These are phyloP conservation scores for Sinonovacula constricta DNA, from an alignment of 1,140 invertebrate species.

Conservation along the genomic window DNA sequence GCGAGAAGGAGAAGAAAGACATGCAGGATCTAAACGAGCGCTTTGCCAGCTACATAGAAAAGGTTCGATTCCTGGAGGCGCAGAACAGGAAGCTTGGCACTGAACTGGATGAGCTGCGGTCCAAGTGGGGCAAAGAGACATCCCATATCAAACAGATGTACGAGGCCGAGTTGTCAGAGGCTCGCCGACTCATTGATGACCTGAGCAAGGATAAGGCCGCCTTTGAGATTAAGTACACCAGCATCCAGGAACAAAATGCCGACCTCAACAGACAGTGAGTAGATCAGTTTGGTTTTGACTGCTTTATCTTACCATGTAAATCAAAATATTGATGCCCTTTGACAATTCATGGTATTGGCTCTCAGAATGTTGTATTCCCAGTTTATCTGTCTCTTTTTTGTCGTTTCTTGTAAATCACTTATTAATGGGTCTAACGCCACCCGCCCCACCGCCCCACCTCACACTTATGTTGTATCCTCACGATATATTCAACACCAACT, in stretches of 20 bases:
- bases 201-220: constrained; percentile 73
- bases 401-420: too few species aligned
- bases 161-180: constrained; percentile 78
- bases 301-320: too few species aligned
- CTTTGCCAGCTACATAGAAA: constrained; percentile 81
- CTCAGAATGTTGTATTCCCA: too few species aligned
- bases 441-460: too few species aligned
- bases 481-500: too few species aligned
- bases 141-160: constrained; percentile 79
- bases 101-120: constrained; percentile 77
- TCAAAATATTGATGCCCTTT: too few species aligned
- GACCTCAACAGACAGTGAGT: constrained; percentile 74
- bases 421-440: too few species aligned
- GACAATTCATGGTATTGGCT: too few species aligned
- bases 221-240: constrained; percentile 69
- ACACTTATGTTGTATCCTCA: too few species aligned
- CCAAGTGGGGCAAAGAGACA: constrained; percentile 80
- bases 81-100: constrained; percentile 79
- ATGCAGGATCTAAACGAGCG: constrained; percentile 80
- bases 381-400: too few species aligned
- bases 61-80: constrained; percentile 81
- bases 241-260: constrained; percentile 71
- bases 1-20: constrained; percentile 81
- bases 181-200: constrained; percentile 74
- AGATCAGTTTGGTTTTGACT: too few species aligned